Conservation (phyloP, 2,797 vertebrate genomes). For the Ara ararauna region DNA sequence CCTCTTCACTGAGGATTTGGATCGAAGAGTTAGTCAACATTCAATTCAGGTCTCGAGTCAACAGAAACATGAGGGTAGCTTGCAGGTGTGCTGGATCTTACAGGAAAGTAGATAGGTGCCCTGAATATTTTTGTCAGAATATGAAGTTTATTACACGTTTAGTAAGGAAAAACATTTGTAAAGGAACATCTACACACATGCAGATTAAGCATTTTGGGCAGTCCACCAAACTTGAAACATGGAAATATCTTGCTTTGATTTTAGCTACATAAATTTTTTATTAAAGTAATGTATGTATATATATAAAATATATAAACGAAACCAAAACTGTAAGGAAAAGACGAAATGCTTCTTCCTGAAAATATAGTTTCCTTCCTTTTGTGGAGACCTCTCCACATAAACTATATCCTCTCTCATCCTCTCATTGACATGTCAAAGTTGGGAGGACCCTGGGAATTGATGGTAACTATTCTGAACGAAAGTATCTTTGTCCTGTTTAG, state of each 20-base stretch:
- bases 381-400: not conserved
- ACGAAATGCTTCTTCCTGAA: not conserved
- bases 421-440: not conserved
- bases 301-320: not conserved
- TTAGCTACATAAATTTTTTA: not conserved
- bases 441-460: not conserved
- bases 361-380: not conserved
- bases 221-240: not conserved
- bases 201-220: not conserved
- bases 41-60: not conserved
- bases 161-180: not conserved
- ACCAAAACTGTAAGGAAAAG: not conserved
- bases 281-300: not conserved
- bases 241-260: not conserved
- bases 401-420: not conserved
- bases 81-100: not conserved
- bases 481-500: not conserved
- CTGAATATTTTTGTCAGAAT: not conserved
- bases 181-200: fast-evolving
- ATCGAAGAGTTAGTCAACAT: not conserved
- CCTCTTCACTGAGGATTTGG: not conserved
- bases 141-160: not conserved
- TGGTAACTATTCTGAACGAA: not conserved
- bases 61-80: not conserved
- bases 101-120: not conserved